Percentiles rank a stretch among this genome's conserved stretches.
phyloP scores from a whole-genome alignment of 2,888 invertebrate species.

The Drosophila dives region DNA sequence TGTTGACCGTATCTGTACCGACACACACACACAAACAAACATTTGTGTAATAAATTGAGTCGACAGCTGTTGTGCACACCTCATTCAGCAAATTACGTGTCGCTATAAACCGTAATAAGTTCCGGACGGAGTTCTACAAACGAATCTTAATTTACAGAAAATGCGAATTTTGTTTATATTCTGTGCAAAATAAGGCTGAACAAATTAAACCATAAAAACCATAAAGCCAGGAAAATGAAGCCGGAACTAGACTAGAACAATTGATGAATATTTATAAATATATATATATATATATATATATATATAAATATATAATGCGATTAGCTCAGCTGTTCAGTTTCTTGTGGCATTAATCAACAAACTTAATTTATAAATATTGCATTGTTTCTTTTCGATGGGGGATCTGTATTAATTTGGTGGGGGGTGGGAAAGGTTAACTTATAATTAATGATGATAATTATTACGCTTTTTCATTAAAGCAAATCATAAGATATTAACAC shows the following conservation, averaged over 20 bases:
- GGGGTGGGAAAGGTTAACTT: background rate
- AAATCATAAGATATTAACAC: background rate
- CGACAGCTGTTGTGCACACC: conserved; percentile 18
- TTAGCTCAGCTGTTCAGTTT: background rate
- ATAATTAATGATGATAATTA: background rate
- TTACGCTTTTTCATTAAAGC: background rate
- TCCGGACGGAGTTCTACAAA: background rate
- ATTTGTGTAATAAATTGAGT: conserved; percentile 27
- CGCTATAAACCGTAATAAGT: background rate
- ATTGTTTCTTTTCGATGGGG: background rate
- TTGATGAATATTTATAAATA: background rate
- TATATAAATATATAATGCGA: too few species aligned
- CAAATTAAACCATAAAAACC: background rate
- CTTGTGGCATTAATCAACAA: background rate
- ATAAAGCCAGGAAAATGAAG: background rate
- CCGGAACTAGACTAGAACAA: background rate
- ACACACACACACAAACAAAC: background rate
- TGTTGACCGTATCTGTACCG: background rate
- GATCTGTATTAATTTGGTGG: background rate
- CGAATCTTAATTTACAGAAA: background rate
- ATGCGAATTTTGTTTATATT: background rate
- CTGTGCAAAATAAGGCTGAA: background rate
- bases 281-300: background rate
- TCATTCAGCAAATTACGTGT: background rate
- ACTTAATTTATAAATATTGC: background rate